Base-by-base conservation (phyloP, 37 sponge, comb jelly and placozoan species). In the Chondrosia reniformis region DNA sequence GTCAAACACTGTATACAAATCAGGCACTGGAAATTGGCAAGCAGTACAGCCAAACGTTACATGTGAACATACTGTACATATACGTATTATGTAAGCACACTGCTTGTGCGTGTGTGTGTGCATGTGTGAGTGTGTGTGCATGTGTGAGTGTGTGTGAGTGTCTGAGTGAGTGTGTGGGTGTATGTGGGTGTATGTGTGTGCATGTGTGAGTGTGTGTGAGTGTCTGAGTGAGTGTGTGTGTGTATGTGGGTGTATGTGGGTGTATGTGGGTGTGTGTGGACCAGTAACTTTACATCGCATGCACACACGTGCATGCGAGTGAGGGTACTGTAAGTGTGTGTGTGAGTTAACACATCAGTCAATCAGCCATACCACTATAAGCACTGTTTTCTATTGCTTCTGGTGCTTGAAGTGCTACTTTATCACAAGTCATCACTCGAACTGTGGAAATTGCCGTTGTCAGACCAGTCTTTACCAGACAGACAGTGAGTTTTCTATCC, bases 351-450 rank as follows among this genome's bases (percentile, higher is more conserved):
- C 10, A 10, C 52, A 49, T 49, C 10, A 49, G 15, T 10, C 52
- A 49, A 15, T 49, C 52, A 49, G 15, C 52, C 52, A 19, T 15
- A 49, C 52, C 15, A 49, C 52, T 19, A 19, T 49, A 15, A 49
- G 15, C 10, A n/a, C n/a, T n/a, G 22, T 59, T 59, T 30, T 59
- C 61, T 13, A 25, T 25, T 19, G 61, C 61, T 30, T 30, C 28
- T 13, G n/a, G 61, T 5, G 28, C n/a, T 5, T 30, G 30, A 19
- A 30, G 8, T 13, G 28, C 72, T 34, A 44, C 22, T 40, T 25
- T 69, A 37, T 69, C 44, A 69, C 72, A 69, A 0, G 72, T 69
- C 5, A 44, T 69, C 41, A 69, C 72, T 3, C 44, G 4, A 36
- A 69, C 72, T 40, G 42, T n/a, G 2, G 72, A 36, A 2, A 25